phyloP scores from a whole-genome alignment of 2,113 vertebrate genomes.

The Sarotherodon lohbergeri region DNA sequence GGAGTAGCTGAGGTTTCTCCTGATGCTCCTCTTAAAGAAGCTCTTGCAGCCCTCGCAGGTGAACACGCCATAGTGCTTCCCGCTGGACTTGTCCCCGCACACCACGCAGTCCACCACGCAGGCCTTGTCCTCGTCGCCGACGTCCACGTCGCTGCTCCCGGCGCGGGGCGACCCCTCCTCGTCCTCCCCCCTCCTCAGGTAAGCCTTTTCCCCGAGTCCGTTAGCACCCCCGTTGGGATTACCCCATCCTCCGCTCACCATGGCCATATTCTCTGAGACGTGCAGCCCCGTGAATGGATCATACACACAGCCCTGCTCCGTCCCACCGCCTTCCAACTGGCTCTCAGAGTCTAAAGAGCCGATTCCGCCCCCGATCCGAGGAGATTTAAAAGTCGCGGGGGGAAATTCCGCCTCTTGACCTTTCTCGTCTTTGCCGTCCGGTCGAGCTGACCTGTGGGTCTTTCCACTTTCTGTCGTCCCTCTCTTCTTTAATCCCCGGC shows the following conservation, averaged over 20 bases:
- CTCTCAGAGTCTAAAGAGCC: background rate
- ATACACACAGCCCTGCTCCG: conserved; percentile 48
- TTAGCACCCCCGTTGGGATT: conserved; percentile 82
- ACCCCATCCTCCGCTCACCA: conserved; percentile 91
- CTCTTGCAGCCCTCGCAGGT: conserved; percentile 97
- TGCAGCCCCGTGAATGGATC: conserved; percentile 31
- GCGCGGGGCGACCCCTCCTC: conserved; percentile 84
- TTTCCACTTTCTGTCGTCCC: conserved; percentile 10
- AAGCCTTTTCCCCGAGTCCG: conserved; percentile 78
- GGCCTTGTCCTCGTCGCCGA: conserved; percentile 82
- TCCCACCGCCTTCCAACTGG: background rate
- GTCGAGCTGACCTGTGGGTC: conserved; percentile 41
- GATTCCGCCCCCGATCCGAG: background rate
- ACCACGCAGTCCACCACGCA: conserved; percentile 90
- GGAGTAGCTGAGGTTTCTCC: conserved; percentile 91
- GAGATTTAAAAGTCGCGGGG: background rate
- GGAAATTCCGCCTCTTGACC: conserved; percentile 39
- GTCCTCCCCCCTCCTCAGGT: conserved; percentile 78
- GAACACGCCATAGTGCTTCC: conserved; percentile 93
- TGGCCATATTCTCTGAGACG: conserved; percentile 83
- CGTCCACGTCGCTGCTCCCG: conserved; percentile 85
- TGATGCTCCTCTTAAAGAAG: conserved; percentile 94
- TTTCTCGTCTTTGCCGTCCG: conserved; percentile 48
- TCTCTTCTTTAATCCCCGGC: conserved; percentile 40
- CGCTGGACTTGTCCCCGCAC: conserved; percentile 91